phyloP scores from a whole-genome alignment of 2,113 vertebrate species.

The Oophaga pumilio region DNA sequence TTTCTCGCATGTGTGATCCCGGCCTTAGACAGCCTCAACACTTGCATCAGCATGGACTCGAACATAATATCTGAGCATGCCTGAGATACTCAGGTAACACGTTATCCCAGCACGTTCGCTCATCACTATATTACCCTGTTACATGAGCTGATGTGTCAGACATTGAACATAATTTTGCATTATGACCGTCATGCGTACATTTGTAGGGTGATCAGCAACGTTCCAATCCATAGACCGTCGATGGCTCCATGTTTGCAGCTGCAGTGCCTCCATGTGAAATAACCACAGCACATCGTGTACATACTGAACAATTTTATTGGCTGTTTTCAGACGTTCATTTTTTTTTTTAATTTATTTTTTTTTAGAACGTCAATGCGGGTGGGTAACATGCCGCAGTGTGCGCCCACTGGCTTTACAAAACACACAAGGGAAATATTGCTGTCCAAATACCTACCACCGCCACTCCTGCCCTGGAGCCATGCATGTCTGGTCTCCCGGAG shows the following conservation, averaged over 20 bases:
- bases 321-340: slow-evolving; percentile 49
- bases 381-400: slow-evolving; percentile 55
- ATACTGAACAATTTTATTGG: slow-evolving; percentile 58
- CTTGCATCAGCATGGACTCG: no score
- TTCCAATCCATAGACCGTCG: not conserved
- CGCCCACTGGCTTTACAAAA: slow-evolving; percentile 47
- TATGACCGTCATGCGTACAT: not conserved
- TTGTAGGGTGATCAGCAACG: not conserved
- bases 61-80: no score
- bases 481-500: not conserved
- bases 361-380: slow-evolving; percentile 23
- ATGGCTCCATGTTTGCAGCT: not conserved
- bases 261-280: not conserved
- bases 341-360: slow-evolving; percentile 13
- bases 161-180: not conserved
- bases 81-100: no score
- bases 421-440: slow-evolving; percentile 56
- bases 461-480: slow-evolving; percentile 33
- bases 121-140: no score
- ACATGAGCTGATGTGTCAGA: not conserved
- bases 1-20: no score
- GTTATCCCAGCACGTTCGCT: no score
- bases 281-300: slow-evolving; percentile 36
- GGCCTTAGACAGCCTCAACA: no score
- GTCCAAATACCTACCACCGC: slow-evolving; percentile 34